These are phyloP conservation scores for Alosa sapidissima DNA, from an alignment of 2,797 vertebrate genomes.

Conservation along the genomic window DNA sequence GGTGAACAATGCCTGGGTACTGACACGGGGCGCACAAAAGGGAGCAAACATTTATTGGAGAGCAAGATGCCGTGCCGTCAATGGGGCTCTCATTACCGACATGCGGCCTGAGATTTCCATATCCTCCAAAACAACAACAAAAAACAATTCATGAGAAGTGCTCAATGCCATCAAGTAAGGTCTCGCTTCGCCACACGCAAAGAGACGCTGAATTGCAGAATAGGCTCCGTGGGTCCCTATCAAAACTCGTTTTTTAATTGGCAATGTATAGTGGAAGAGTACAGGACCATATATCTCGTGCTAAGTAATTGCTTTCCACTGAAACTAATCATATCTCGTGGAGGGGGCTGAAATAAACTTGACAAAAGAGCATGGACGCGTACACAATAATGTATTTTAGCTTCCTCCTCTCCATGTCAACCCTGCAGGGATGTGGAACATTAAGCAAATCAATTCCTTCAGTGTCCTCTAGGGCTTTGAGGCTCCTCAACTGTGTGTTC, in stretches of 20 bases:
- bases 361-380: slow-evolving; percentile 16
- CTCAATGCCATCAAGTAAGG: slow-evolving; percentile 15
- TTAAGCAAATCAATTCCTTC: slow-evolving; percentile 26
- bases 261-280: background rate
- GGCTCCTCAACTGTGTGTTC: slow-evolving; percentile 2
- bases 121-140: background rate
- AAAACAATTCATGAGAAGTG: background rate
- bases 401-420: background rate
- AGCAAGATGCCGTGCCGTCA: background rate
- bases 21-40: slow-evolving; percentile 28
- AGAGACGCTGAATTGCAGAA: slow-evolving; percentile 22
- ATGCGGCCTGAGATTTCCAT: background rate
- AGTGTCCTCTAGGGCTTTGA: background rate
- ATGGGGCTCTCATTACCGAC: background rate
- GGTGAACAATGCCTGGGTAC: slow-evolving; percentile 35
- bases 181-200: background rate
- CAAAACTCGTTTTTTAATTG: slow-evolving; percentile 6
- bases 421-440: slow-evolving; percentile 15
- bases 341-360: slow-evolving; percentile 19
- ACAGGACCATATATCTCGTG: background rate
- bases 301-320: slow-evolving; percentile 23
- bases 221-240: background rate
- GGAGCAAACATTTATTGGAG: slow-evolving; percentile 37
- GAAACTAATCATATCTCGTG: slow-evolving; percentile 25
- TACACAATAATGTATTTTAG: background rate